Percentiles rank a stretch among this genome's conserved stretches.
Evolutionary conservation across 2,888 invertebrate genomes (phyloP).

Genomic region (Buathra laborator): DNA sequence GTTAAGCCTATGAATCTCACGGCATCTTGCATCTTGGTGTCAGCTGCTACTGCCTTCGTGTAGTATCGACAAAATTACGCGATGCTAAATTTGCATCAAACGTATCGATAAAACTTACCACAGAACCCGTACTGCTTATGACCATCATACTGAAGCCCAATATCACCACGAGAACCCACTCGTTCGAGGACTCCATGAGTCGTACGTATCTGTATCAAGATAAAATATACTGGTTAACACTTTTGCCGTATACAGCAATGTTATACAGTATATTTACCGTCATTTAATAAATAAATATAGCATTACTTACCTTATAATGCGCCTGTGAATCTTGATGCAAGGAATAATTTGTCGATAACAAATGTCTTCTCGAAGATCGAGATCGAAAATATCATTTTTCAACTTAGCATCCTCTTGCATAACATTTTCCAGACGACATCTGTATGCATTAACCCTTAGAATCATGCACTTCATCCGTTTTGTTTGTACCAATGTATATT

Average conservation of each 20-base stretch:
- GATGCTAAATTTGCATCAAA: background rate
- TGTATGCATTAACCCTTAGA: background rate
- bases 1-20: background rate
- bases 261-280: background rate
- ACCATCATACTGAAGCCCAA: conserved; percentile 10
- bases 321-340: conserved; percentile 31
- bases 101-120: background rate
- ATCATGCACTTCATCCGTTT: no score
- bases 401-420: background rate
- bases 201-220: background rate
- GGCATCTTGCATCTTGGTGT: background rate
- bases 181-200: conserved; percentile 4
- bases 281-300: background rate
- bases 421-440: conserved; percentile 11
- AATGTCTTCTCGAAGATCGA: background rate
- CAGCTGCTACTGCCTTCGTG: background rate
- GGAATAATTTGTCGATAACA: conserved; percentile 16
- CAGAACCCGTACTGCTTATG: conserved; percentile 18
- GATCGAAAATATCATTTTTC: background rate
- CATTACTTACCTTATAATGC: conserved; percentile 6
- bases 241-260: no score
- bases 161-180: background rate
- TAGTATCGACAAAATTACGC: background rate
- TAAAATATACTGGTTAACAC: background rate
- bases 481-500: background rate